Percentiles rank a stretch among this genome's conserved stretches.
Evolutionary conservation across 2,113 vertebrate species (phyloP).

Genomic region (Polypterus senegalus): DNA sequence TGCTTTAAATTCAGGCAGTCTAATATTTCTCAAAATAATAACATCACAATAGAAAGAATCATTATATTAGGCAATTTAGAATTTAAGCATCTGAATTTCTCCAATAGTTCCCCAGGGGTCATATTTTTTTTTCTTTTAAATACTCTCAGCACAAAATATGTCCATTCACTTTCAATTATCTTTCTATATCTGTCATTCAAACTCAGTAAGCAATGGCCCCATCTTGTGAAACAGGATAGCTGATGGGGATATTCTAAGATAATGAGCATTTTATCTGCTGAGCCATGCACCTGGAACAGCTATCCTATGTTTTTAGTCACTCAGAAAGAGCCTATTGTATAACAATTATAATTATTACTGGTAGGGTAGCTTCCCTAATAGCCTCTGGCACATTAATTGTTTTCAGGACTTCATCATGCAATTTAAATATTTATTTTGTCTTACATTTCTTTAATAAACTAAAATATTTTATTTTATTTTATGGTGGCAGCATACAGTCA

Average conservation of each 20-base stretch:
- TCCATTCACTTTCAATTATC: not conserved
- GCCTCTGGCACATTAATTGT: not conserved
- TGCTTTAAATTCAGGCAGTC: too few relatives aligned
- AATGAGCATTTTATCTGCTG: conserved; percentile 15
- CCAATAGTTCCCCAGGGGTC: too few relatives aligned
- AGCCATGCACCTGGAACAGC: conserved; percentile 9
- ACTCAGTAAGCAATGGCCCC: not conserved
- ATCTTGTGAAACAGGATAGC: conserved; percentile 2
- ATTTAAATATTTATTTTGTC: too few relatives aligned
- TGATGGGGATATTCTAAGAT: conserved; percentile 5
- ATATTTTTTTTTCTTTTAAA: too few relatives aligned
- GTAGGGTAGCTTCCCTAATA: conserved; percentile 4
- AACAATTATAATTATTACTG: conserved; percentile 9
- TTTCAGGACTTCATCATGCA: not conserved
- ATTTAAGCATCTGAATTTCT: too few relatives aligned
- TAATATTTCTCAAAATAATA: too few relatives aligned
- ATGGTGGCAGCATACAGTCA: too few relatives aligned
- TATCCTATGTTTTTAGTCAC: conserved; percentile 6
- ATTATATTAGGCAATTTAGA: too few relatives aligned
- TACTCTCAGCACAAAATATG: too few relatives aligned
- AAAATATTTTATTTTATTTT: too few relatives aligned
- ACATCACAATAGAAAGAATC: too few relatives aligned
- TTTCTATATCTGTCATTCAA: conserved; percentile 7
- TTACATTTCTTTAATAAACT: too few relatives aligned
- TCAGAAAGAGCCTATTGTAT: not conserved